Evolutionary conservation across 53 echinoderm and acorn worm genomes (phyloP), one percentile per base, ranked within the genome.

Genomic region (Holothuria scabra): DNA sequence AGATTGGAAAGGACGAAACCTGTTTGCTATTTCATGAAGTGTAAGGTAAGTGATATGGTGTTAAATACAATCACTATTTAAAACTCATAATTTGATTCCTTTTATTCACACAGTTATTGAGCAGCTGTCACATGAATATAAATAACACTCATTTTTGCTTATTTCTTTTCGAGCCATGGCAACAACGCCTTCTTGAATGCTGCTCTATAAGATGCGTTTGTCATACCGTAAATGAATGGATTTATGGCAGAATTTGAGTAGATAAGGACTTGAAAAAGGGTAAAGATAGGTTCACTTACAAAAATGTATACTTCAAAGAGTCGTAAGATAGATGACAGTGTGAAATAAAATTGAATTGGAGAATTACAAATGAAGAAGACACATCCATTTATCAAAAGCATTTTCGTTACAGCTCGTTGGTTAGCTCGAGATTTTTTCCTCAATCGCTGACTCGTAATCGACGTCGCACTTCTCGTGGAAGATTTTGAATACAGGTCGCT

Each of bases 341-440:
- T 66, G 29, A 66, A 66, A 66, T 66, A 66, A 34, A 66, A 28
- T 6, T 24, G 25, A 0, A 66, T 26, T 8, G 66, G 66, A 3
- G 29, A 66, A 66, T 66, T 66, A 3, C 66, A 66, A 34, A 66
- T 30, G 34, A 66, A 66, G 6, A 66, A 66, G 2, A 28, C 66
- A 3, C 12, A 34, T 8, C 66, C 66, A 66, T 66, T 66, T 28
- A 66, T 24, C 8, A 66, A 28, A 19, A 66, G 30, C 66, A 66
- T 66, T 66, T 34, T 66, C 18, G 66, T 66, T 19, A 66, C 66
- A 7, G 66, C 66, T 28, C 66, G 30, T 34, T 66, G 66, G 13
- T 34, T 66, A 13, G 66, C 35, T 28, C 66, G 66, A 19, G 30
- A 19, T 0, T 66, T 66, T 5, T 66, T 8, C 2, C 19, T 28